Evolutionary conservation across 2,888 invertebrate genomes (phyloP).

Genomic region (Unio delphinus): DNA sequence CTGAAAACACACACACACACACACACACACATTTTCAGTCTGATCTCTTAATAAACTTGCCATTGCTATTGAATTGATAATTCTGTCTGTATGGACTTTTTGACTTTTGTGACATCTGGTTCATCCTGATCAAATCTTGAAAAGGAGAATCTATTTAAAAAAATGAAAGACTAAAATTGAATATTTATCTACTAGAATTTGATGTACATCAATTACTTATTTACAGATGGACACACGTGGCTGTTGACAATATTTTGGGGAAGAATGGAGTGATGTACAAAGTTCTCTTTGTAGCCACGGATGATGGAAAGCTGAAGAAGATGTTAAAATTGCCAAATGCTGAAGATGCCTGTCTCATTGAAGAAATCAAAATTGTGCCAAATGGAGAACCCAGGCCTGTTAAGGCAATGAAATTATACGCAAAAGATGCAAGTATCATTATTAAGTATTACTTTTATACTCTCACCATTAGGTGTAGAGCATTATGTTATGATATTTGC

Average conservation of each 20-base stretch:
- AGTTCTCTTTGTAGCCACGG: conserved; percentile 86
- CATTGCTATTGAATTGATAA: too few species aligned
- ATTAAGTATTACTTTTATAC: too few species aligned
- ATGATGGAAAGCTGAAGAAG: conserved; percentile 84
- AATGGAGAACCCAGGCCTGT: conserved; percentile 76
- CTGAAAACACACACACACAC: too few species aligned
- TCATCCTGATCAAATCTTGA: not conserved
- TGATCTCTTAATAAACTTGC: too few species aligned
- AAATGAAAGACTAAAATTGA: not conserved
- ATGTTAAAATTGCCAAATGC: conserved; percentile 81
- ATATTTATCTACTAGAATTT: not conserved
- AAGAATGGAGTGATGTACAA: conserved; percentile 80
- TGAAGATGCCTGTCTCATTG: conserved; percentile 85
- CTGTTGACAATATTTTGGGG: conserved; percentile 85
- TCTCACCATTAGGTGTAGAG: too few species aligned
- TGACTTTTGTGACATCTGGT: too few species aligned
- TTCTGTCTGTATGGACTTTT: too few species aligned
- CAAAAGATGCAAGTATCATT: conserved; percentile 66
- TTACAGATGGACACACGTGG: conserved; percentile 74
- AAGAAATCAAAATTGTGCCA: conserved; percentile 81
- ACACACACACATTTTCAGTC: too few species aligned
- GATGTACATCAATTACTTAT: not conserved
- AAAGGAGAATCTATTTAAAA: not conserved
- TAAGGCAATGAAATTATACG: conserved; percentile 83
- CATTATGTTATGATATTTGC: too few species aligned